Evolutionary conservation across 2,113 vertebrate genomes (phyloP).

Genomic region (Raja brachyura): DNA sequence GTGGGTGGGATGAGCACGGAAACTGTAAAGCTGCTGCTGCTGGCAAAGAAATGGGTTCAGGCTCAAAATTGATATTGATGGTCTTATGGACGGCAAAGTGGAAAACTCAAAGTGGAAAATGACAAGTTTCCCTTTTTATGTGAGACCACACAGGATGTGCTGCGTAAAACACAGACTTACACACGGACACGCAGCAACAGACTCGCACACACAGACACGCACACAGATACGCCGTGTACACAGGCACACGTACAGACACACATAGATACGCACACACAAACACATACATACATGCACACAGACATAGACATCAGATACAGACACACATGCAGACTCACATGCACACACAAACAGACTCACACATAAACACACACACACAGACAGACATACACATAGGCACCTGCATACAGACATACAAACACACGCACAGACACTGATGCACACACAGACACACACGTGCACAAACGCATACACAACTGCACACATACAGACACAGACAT

Average conservation of each 20-base stretch:
- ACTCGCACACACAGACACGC: background rate
- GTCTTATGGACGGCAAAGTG: background rate
- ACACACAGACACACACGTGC: background rate
- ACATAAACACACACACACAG: background rate
- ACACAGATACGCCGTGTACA: background rate
- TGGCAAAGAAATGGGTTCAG: background rate
- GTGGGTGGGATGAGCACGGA: background rate
- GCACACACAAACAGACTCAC: background rate
- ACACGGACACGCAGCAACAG: background rate
- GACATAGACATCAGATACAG: background rate
- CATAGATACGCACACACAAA: background rate
- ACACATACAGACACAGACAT: background rate
- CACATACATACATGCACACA: too few species aligned
- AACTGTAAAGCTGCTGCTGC: background rate
- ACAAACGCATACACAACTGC: background rate
- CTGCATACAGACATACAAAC: background rate
- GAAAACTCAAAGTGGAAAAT: background rate
- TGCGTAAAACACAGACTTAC: background rate
- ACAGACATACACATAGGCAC: too few species aligned
- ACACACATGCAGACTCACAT: too few species aligned
- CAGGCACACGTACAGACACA: background rate
- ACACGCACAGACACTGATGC: too few species aligned
- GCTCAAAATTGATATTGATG: background rate
- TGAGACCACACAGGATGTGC: conserved; percentile 26
- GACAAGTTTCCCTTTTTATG: conserved; percentile 12